Percentiles rank a stretch among this genome's conserved stretches.
Evolutionary conservation across 2,888 invertebrate species (phyloP).

Genomic region (Tridacna gigas): DNA sequence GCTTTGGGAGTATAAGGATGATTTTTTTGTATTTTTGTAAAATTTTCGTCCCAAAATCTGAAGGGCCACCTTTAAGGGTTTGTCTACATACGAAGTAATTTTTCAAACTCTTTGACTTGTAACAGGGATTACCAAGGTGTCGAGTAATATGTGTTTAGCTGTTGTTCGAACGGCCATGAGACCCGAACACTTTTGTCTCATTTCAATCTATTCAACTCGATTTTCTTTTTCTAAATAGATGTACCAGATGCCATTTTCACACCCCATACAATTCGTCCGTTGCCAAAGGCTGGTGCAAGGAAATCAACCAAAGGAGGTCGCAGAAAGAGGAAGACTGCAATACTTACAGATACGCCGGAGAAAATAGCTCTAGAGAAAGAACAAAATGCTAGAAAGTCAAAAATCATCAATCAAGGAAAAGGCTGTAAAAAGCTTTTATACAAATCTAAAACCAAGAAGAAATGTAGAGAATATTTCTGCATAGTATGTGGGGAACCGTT

Average conservation of each 20-base stretch:
- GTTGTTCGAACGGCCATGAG: too few relatives aligned
- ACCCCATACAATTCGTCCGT: constrained; percentile 44
- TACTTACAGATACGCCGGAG: neutral
- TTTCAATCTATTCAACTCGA: neutral
- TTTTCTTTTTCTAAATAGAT: neutral
- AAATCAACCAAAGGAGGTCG: constrained; percentile 27
- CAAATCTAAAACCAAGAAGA: neutral
- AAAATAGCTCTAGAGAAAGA: neutral
- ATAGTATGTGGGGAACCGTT: neutral
- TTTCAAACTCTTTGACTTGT: too few relatives aligned
- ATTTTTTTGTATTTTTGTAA: too few relatives aligned
- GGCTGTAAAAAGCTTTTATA: neutral
- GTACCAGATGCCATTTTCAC: neutral
- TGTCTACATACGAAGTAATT: too few relatives aligned
- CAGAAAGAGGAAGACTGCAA: neutral
- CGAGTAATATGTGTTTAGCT: too few relatives aligned
- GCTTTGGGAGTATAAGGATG: too few relatives aligned
- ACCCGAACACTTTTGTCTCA: too few relatives aligned
- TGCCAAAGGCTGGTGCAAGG: constrained; percentile 44
- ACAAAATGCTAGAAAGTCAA: neutral
- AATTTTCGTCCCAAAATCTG: too few relatives aligned
- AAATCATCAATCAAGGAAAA: neutral
- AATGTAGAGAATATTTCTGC: constrained; percentile 1
- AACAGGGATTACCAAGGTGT: too few relatives aligned
- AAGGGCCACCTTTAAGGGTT: too few relatives aligned